Base-by-base conservation (phyloP, 53 echinoderm and acorn worm genomes). In the Echinarachnius parma region DNA sequence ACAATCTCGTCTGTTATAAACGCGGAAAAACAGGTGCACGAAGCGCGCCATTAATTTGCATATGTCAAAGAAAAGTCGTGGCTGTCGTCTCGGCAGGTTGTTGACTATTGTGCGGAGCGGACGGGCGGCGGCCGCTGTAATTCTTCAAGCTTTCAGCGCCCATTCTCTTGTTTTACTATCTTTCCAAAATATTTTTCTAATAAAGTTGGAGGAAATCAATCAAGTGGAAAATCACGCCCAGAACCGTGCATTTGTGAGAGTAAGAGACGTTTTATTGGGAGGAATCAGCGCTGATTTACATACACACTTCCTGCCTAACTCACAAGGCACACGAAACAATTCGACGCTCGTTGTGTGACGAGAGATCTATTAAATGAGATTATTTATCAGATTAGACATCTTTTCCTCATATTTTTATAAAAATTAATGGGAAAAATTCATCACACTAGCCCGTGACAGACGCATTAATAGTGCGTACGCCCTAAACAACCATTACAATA, bases 401-500 rank as follows among this genome's bases (percentile, higher is more conserved):
- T 23, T 72, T 72, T 56, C 39, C 57, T 72, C 37, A 35, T 18
- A 35, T 32, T 35, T 56, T 56, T 72, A 54, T 56, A 72, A 72
- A 72, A 72, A 72, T 72, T 72, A 72, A 72, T 72, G 74, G 74
- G 57, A 8, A 72, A 72, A 72, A 72, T 72, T 56, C 74, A 72
- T 72, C 74, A 72, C 42, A 34, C 28, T 37, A 39, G 14, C n/a
- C 37, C 57, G 34, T 72, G 74, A 72, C 74, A 72, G 74, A 72
- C 74, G 74, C 46, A 15, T 8, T 9, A 56, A 25, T 37, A 35
- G 28, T 72, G 28, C 36, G 35, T 34, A 39, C 28, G 57, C 39
- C 37, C 18, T 21, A 72, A 14, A 7, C 55, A 28, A 13, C 35
- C 44, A 2, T 14, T 33, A 36, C 57, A 56, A 72, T 56, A 26